Conservation (phyloP, 1,140 invertebrate genomes). For the Pseudomyrmex cubaensis region DNA sequence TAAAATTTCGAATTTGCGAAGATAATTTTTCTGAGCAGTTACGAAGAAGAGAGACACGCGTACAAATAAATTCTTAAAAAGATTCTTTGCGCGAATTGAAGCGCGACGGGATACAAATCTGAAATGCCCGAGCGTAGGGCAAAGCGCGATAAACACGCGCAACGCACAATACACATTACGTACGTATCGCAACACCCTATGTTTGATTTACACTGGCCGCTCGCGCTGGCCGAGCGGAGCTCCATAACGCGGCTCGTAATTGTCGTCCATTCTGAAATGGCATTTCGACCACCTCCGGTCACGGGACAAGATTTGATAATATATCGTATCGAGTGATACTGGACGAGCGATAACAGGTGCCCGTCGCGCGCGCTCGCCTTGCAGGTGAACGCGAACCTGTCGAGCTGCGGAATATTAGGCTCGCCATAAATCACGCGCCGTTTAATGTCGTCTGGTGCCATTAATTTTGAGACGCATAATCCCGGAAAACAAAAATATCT, state of each 20-base stretch:
- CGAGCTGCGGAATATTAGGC: slow-evolving; percentile 59
- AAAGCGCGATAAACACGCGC: slow-evolving; percentile 12
- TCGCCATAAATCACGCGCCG: slow-evolving; percentile 48
- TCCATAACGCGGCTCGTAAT: slow-evolving; percentile 55
- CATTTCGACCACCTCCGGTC: slow-evolving; percentile 57
- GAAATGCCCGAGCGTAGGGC: slow-evolving; percentile 26
- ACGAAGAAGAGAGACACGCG: too few species aligned
- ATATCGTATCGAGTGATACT: slow-evolving; percentile 66
- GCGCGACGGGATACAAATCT: slow-evolving; percentile 6
- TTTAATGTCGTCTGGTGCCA: slow-evolving; percentile 20
- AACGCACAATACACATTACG: neutral
- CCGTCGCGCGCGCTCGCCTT: slow-evolving; percentile 39
- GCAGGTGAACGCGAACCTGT: slow-evolving; percentile 58
- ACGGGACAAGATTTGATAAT: slow-evolving; percentile 67
- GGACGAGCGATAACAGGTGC: slow-evolving; percentile 68
- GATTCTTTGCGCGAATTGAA: slow-evolving; percentile 4
- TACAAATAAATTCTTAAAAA: neutral
- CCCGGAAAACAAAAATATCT: neutral
- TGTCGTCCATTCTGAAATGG: slow-evolving; percentile 65
- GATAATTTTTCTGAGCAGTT: too few species aligned
- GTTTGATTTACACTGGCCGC: slow-evolving; percentile 54
- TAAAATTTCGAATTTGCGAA: too few species aligned
- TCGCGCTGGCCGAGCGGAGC: slow-evolving; percentile 16
- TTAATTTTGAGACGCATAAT: slow-evolving; percentile 24
- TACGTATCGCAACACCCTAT: slow-evolving; percentile 57